Evolutionary conservation across 1,140 invertebrate genomes (phyloP).

Genomic region (Penaeus vannamei): DNA sequence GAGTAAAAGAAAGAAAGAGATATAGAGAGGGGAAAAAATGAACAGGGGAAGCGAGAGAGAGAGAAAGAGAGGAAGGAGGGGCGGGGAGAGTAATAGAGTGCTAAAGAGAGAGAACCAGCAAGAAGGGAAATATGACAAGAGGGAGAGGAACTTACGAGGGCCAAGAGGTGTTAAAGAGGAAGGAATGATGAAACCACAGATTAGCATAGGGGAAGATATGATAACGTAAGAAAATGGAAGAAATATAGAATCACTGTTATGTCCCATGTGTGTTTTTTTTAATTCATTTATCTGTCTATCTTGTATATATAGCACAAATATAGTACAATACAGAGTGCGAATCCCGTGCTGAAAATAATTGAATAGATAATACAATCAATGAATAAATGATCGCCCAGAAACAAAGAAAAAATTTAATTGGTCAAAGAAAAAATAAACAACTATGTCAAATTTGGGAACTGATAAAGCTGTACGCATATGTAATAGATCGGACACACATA

Average conservation of each 20-base stretch:
- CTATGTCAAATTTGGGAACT: too few species aligned
- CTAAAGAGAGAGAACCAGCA: slow-evolving; percentile 11
- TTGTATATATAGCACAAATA: too few species aligned
- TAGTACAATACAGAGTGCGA: too few species aligned
- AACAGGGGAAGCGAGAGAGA: background rate
- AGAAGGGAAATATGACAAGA: background rate
- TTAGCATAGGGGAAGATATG: slow-evolving; percentile 7
- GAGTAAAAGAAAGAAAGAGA: background rate
- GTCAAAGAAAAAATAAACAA: background rate
- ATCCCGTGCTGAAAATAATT: too few species aligned
- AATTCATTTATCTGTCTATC: too few species aligned
- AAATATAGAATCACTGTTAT: background rate
- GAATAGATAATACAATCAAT: too few species aligned
- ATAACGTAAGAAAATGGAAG: background rate
- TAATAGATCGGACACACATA: too few species aligned
- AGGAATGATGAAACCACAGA: background rate
- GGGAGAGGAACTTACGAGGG: slow-evolving; percentile 9
- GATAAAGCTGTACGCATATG: too few species aligned
- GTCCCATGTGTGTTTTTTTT: too few species aligned
- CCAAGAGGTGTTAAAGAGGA: background rate
- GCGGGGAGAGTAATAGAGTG: slow-evolving; percentile 20
- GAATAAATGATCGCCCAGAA: too few species aligned
- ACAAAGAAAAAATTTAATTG: background rate
- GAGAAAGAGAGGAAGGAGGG: slow-evolving; percentile 27
- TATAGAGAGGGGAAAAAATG: background rate